These are phyloP conservation scores for Ferrisia virgata DNA, from an alignment of 2,888 invertebrate genomes.

Conservation along the genomic window DNA sequence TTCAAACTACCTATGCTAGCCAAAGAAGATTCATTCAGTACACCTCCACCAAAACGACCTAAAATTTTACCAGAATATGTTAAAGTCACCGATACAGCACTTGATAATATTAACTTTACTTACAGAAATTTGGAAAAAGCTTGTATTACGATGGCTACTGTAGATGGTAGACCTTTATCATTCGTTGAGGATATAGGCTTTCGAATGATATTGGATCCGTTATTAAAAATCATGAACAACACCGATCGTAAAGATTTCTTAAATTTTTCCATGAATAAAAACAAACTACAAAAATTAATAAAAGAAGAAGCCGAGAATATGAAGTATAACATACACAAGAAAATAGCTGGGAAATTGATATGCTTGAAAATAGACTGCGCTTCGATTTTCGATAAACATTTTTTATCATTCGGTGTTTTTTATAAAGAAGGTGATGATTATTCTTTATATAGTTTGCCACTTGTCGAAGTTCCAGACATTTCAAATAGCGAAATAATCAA, in stretches of 20 bases:
- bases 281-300: not conserved
- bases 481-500: not conserved
- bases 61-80: not conserved
- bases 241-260: not conserved
- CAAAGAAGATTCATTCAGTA: not conserved
- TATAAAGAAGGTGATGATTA: not conserved
- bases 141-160: not conserved
- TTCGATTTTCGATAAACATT: not conserved
- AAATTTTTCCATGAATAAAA: not conserved
- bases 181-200: conserved; percentile 14
- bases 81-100: not conserved
- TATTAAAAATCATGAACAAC: not conserved
- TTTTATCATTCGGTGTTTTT: not conserved
- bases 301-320: conserved; percentile 5
- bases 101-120: not conserved
- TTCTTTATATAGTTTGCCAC: not conserved
- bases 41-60: not conserved
- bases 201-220: not conserved
- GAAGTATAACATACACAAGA: not conserved
- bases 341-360: not conserved
- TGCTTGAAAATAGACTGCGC: not conserved
- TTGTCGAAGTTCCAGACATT: not conserved
- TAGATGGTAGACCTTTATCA: not conserved
- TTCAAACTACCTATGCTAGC: not conserved
- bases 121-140: conserved; percentile 4